A percentile compares a stretch with the other conserved stretches of the same genome.
Evolutionary conservation across 2,113 vertebrate species (phyloP).

Genomic region (Hydropotes inermis): DNA sequence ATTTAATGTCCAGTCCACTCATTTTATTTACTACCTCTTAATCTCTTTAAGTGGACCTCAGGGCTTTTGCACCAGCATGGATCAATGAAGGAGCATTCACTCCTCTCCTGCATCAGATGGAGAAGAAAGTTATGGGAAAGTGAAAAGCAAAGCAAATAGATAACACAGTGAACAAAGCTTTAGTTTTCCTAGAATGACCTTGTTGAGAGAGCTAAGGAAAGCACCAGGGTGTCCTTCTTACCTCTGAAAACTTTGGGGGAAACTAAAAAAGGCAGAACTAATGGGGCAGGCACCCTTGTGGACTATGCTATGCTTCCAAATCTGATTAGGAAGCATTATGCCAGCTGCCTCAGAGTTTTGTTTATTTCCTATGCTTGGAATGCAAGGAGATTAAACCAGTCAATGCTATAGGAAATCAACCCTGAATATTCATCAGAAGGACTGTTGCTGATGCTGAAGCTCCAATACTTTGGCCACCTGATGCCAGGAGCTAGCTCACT

Average conservation of each 20-base stretch:
- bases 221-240: slow-evolving; percentile 42
- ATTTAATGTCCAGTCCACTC: slow-evolving; percentile 58
- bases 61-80: slow-evolving; percentile 51
- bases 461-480: background rate
- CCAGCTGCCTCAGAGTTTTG: background rate
- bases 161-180: background rate
- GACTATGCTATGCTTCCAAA: background rate
- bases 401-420: background rate
- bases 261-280: slow-evolving; percentile 16
- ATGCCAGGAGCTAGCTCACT: background rate
- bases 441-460: background rate
- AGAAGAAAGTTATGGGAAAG: slow-evolving; percentile 42
- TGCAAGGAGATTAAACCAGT: background rate
- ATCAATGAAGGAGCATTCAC: slow-evolving; percentile 45
- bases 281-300: background rate
- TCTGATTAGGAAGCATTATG: background rate
- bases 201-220: background rate
- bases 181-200: background rate
- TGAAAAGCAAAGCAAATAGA: background rate
- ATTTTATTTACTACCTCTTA: slow-evolving; percentile 73
- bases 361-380: background rate
- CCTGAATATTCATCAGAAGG: background rate
- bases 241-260: slow-evolving; percentile 60
- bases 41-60: slow-evolving; percentile 64
- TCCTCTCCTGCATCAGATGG: background rate